Evolutionary conservation across 2,797 vertebrate genomes (phyloP), one percentile per base, ranked within the genome.

Genomic region (Podargus strigoides): DNA sequence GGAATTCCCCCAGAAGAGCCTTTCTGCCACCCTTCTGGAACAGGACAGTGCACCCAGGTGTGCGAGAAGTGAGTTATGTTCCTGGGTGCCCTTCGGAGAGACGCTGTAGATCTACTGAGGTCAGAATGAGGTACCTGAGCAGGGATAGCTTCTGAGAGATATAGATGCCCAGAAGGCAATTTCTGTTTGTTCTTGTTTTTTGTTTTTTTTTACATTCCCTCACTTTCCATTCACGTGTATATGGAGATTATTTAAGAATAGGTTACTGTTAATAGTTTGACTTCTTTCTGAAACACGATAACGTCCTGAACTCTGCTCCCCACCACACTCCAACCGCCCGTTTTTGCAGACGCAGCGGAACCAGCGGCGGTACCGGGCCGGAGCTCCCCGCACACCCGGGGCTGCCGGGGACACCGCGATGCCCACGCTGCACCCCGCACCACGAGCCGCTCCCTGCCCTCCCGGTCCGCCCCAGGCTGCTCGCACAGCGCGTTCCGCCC

Each of bases 251-350:
- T 36, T 69, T 19, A 7, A 30, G 56, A 46, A 1, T 1, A 13
- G 32, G 23, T 6, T 1, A 19, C 1, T 1, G 46, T 2, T 36
- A 12, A 3, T 37, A 7, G 64, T 14, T 14, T 3, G 32, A 15
- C 50, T 55, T 63, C 37, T 27, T 59, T 8, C 49, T 5, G 28
- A 30, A 55, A 14, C 16, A 22, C 7, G 10, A 2, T 5, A 6
- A 2, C 56, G 10, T 21, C 9, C 76, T 10, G 23, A 59, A 12
- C 42, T 32, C 68, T 7, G 42, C 27, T 60, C 11, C 28, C n/a
- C 78, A 4, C 5, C 63, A 6, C 1, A 0, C 32, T 1, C 14
- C 0, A 37, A 11, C 1, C 50, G 14, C 24, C 72, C 14, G 3
- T 7, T 14, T 16, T 12, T 21, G 56, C 2, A 13, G 78, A 4